Conservation (phyloP, 2,888 invertebrate species). For the Lasioglossum leucozonium region DNA sequence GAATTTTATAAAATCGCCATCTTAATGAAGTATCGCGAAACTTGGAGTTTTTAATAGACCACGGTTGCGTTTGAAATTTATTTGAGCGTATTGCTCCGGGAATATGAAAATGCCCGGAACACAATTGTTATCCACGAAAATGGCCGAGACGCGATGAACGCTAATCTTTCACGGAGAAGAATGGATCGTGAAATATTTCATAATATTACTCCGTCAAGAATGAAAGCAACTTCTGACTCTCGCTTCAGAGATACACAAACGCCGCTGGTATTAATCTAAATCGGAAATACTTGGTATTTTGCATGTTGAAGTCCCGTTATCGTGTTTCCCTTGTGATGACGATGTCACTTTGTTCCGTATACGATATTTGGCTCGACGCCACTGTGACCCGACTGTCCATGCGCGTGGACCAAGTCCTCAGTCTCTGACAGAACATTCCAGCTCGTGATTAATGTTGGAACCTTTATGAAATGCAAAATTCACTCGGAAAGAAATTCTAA, state of each 20-base stretch:
- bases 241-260: background rate
- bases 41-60: background rate
- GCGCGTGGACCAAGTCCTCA: background rate
- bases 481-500: background rate
- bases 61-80: background rate
- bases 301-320: background rate
- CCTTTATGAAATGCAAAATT: background rate
- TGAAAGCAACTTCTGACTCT: background rate
- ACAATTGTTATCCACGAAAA: background rate
- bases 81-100: too few species aligned
- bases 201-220: background rate
- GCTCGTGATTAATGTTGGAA: background rate
- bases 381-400: background rate
- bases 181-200: background rate
- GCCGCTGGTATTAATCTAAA: background rate
- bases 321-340: background rate
- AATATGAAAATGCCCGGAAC: background rate
- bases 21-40: background rate
- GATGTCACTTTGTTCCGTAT: background rate
- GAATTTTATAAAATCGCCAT: background rate
- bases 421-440: background rate
- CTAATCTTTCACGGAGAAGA: background rate
- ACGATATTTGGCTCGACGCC: background rate
- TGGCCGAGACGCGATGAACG: background rate
- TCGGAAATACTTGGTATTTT: background rate